Evolutionary conservation across 2,888 invertebrate species (phyloP), one percentile per base, ranked within the genome.

Genomic region (Eutolmus rufibarbis): DNA sequence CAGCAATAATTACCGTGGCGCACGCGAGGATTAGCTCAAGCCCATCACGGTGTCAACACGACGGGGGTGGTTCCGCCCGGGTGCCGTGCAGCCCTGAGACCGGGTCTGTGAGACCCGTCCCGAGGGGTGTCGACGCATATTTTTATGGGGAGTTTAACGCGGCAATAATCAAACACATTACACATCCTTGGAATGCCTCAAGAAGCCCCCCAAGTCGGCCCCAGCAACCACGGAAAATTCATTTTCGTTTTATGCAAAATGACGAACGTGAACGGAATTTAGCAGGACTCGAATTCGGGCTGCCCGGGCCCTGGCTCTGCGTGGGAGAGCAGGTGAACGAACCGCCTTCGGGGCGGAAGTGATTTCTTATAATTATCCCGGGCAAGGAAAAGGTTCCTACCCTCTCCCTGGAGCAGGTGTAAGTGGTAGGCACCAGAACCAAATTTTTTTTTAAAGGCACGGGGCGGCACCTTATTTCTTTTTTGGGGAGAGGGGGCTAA

Each of bases 221-320:
- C 66, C 46, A 84, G 23, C 82, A 57, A 1, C 82, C 23, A 66
- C 9, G 23, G 12, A 82, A 40, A 84, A 84, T 84, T 84, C 82
- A 84, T 84, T 84, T 51, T 84, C 66, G 34, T 84, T 84, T 84
- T 84, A 84, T 84, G 82, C 82, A 66, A 84, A 84, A 84, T 84
- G 82, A 84, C 82, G 82, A 66, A 84, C 82, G 82, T 84, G 82
- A 84, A 84, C 23, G 16, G 82, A 84, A 84, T 84, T 84, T 57
- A 84, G 40, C 40, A 84, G 82, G 37, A n/a, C 40, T 84, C 34
- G 23, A 84, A 66, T 12, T 37, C 12, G 82, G n/a, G 79, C 46
- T 28, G 79, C 23, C 46, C 43, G 23, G 40, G 51, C 5, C 51
- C 79, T 51, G 14, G 31, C 31, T 46, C 78, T 28, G 31, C 31